A percentile compares a stretch with the other conserved stretches of the same genome.
Conservation (phyloP, 2,797 vertebrate genomes). For the Novumbra hubbsi region DNA sequence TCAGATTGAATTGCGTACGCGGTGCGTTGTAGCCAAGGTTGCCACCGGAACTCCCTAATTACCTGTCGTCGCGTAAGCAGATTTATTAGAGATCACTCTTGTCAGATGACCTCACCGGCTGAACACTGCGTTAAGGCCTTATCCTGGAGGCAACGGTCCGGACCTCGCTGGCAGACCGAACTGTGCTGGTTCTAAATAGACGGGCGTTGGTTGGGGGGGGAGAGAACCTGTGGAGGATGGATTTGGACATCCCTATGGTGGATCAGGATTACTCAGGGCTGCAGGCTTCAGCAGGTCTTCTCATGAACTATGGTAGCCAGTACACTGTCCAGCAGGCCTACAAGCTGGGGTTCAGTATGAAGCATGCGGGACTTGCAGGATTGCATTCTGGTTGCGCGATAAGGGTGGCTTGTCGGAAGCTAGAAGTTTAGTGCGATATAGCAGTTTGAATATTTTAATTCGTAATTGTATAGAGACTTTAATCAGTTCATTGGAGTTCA, state of each 20-base stretch:
- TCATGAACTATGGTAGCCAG: slow-evolving; percentile 14
- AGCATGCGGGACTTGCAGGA: too few relatives aligned
- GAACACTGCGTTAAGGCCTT: slow-evolving; percentile 53
- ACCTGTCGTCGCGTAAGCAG: slow-evolving; percentile 18
- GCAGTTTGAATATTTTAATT: too few relatives aligned
- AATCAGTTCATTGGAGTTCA: background rate
- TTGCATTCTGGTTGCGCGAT: too few relatives aligned
- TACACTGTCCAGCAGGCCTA: background rate
- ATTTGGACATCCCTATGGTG: slow-evolving; percentile 51
- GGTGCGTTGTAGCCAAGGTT: slow-evolving; percentile 24
- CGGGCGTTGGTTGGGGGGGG: slow-evolving; percentile 48
- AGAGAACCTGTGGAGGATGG: slow-evolving; percentile 45
- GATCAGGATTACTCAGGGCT: slow-evolving; percentile 45
- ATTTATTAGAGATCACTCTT: slow-evolving; percentile 38
- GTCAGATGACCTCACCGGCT: slow-evolving; percentile 55
- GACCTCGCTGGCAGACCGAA: slow-evolving; percentile 52
- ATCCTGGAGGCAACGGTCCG: slow-evolving; percentile 48
- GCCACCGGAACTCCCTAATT: slow-evolving; percentile 38
- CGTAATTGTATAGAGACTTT: too few relatives aligned
- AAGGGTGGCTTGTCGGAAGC: too few relatives aligned
- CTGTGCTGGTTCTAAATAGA: slow-evolving; percentile 61
- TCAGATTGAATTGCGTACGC: background rate
- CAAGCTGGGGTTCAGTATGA: too few relatives aligned
- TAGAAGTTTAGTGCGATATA: background rate
- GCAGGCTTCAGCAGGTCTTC: slow-evolving; percentile 39